Conservation (phyloP, 2,888 invertebrate genomes). For the Synanthedon tipuliformis region DNA sequence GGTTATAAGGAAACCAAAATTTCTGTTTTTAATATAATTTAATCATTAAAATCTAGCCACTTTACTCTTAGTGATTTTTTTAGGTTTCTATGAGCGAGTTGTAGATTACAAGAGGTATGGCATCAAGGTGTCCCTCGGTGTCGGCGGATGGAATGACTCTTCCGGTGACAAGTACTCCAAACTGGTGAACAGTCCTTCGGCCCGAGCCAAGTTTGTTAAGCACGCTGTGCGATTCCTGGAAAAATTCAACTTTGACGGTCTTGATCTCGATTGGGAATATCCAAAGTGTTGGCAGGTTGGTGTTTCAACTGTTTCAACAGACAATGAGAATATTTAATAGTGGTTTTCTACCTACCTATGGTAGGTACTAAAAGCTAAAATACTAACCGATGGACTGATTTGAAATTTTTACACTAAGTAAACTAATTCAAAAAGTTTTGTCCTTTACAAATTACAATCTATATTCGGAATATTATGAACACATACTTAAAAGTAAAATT, state of each 20-base stretch:
- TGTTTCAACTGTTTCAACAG: conserved; percentile 5
- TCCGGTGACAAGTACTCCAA: conserved; percentile 90
- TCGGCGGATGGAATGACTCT: conserved; percentile 97
- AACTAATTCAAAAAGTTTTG: no score
- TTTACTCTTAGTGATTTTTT: conserved; percentile 18
- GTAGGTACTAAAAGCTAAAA: no score
- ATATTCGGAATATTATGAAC: no score
- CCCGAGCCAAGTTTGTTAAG: conserved; percentile 79
- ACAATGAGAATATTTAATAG: no score
- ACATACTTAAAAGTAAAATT: no score
- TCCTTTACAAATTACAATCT: no score
- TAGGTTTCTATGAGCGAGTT: conserved; percentile 87
- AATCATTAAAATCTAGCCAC: no score
- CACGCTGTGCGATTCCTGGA: conserved; percentile 82
- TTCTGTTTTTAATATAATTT: no score
- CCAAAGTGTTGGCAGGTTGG: conserved; percentile 87
- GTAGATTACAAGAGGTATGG: conserved; percentile 81
- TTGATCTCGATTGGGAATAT: conserved; percentile 96
- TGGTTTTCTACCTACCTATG: no score
- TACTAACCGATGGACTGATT: no score
- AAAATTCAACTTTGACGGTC: conserved; percentile 88
- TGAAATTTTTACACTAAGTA: no score
- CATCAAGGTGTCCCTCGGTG: conserved; percentile 85
- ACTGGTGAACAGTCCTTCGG: conserved; percentile 80
- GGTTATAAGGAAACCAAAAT: no score